Evolutionary conservation across 1,140 invertebrate genomes (phyloP), one percentile per base, ranked within the genome.

Genomic region (Pogonognathellus flavescens): DNA sequence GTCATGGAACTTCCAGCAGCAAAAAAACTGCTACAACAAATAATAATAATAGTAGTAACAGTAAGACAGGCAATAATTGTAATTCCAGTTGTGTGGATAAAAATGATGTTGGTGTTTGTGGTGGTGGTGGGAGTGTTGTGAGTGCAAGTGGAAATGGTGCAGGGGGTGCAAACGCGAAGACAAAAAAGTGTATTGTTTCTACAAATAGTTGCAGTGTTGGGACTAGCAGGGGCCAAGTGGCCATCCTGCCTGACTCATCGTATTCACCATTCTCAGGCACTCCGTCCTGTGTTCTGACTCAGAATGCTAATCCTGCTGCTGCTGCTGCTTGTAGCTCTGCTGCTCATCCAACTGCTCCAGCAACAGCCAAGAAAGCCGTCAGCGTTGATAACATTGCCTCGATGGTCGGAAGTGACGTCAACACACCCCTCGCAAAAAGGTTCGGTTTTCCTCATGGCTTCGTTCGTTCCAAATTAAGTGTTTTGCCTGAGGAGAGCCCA

Each of bases 401-500:
- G 41, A 84, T 80, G 25, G 31, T 86, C 80, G 85, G 87, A 85
- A 89, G 57, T 87, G 87, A 89, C 87, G 87, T 88, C 60, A 82
- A n/a, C 16, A 84, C 70, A 16, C 84, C 84, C 62, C 80, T 83
- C 52, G 66, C 59, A n/a, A 88, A 88, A 83, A 88, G 86, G 53
- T 87, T 89, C 52, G 88, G 88, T 85, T 90, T 90, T 89, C 90
- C 90, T 85, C 89, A 90, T 88, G 90, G 90, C 0, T 90, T 90
- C 85, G 87, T 90, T 11, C 88, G 90, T 10, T 90, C 90, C 9
- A 89, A 90, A 70, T 82, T 90, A 1, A 86, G 88, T 22, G 88
- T 88, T n/a, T 86, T 90, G 72, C 89, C 89, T 52, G 89, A 90
- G 85, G 89, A 90, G 41, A 20, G 70, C 8, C 52, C 82, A 60